phyloP scores from a whole-genome alignment of 2,113 vertebrate species.

The Dinomys branickii region DNA sequence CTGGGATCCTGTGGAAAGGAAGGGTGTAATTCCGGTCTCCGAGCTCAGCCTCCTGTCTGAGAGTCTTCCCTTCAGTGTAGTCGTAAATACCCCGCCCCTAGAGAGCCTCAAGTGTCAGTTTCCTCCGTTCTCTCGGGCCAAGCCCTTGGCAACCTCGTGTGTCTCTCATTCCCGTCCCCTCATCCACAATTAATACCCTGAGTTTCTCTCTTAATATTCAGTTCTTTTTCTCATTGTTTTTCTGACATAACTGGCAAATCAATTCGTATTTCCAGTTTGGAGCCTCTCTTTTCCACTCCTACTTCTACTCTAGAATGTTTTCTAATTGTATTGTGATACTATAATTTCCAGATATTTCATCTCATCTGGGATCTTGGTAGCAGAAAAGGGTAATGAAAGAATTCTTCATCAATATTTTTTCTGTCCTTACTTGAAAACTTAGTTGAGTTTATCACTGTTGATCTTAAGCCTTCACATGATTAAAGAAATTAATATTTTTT shows the following conservation, averaged over 20 bases:
- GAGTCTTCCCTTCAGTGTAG: too few species aligned
- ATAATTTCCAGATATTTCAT: neutral
- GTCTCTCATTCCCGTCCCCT: neutral
- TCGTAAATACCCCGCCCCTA: too few species aligned
- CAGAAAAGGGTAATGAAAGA: neutral
- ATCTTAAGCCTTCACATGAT: neutral
- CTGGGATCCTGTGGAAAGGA: neutral
- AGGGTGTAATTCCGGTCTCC: neutral
- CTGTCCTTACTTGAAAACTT: neutral
- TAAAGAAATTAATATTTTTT: neutral
- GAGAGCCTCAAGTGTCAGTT: neutral
- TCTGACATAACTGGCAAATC: neutral
- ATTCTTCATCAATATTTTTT: neutral
- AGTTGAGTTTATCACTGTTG: neutral
- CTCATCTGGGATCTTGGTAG: neutral
- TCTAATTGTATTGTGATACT: neutral
- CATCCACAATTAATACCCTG: neutral
- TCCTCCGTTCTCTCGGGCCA: neutral
- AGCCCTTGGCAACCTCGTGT: neutral
- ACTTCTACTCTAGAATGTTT: neutral
- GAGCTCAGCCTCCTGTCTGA: neutral
- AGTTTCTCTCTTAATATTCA: neutral
- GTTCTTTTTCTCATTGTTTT: neutral
- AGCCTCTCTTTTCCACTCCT: neutral
- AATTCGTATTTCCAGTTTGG: neutral